These are phyloP conservation scores for Bergia puertoricense DNA, from an alignment of 92 coral and sea anemone species.

Conservation along the genomic window DNA sequence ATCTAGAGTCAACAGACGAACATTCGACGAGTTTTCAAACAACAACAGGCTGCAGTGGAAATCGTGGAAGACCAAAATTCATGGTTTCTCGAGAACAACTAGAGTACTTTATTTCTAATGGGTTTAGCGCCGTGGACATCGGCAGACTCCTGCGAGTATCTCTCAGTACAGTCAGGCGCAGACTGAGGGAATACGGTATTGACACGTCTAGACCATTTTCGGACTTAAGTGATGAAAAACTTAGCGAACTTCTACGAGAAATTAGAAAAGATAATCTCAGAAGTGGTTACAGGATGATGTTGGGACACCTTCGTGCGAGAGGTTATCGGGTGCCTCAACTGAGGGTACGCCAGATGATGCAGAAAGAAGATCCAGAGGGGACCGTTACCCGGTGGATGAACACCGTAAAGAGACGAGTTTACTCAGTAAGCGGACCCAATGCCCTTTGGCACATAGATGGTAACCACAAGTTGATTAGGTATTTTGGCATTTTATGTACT, in stretches of 20 bases:
- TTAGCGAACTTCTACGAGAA: constrained; percentile 37
- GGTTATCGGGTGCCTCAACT: constrained; percentile 43
- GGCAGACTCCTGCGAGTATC: constrained; percentile 48
- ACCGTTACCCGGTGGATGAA: constrained; percentile 51
- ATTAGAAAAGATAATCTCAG: constrained; percentile 39
- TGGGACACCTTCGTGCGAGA: constrained; percentile 45
- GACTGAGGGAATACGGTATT: constrained; percentile 48
- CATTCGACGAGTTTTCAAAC: neutral
- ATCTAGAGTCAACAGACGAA: constrained; percentile 22
- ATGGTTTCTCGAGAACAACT: constrained; percentile 52
- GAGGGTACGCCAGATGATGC: constrained; percentile 47
- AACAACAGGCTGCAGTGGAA: constrained; percentile 4
- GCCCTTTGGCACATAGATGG: constrained; percentile 77
- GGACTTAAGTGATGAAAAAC: constrained; percentile 48
- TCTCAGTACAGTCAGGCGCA: constrained; percentile 53
- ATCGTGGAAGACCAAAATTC: constrained; percentile 60
- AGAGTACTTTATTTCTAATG: constrained; percentile 49
- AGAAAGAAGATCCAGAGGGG: constrained; percentile 53
- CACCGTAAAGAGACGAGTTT: constrained; percentile 54
- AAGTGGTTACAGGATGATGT: constrained; percentile 61
- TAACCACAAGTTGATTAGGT: constrained; percentile 67
- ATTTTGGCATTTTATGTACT: neutral
- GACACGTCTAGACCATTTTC: constrained; percentile 58
- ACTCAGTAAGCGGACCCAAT: constrained; percentile 61
- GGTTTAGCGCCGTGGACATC: constrained; percentile 55